Percentiles rank a stretch among this genome's conserved stretches.
phyloP scores from a whole-genome alignment of 1,140 invertebrate genomes.

The Ruditapes philippinarum region DNA sequence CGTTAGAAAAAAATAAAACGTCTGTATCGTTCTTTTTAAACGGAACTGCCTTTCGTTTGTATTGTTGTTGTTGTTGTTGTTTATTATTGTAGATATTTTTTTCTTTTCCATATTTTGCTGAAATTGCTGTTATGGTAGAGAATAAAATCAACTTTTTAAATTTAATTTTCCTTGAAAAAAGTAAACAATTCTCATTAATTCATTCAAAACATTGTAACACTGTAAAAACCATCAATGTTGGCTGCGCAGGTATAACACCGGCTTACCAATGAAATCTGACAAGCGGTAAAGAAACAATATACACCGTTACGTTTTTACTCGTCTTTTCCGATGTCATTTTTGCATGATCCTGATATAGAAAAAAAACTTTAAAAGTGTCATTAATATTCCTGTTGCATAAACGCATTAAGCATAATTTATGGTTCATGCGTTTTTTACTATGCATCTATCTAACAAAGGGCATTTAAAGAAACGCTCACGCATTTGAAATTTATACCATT shows the following conservation, averaged over 20 bases:
- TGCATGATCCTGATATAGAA: neutral
- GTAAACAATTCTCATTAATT: too few relatives aligned
- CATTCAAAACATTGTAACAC: too few relatives aligned
- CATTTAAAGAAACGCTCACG: conserved; percentile 21
- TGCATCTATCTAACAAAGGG: conserved; percentile 42
- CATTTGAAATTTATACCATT: neutral
- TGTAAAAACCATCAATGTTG: too few relatives aligned
- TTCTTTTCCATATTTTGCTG: too few relatives aligned
- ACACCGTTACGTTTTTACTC: neutral
- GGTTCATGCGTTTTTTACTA: neutral
- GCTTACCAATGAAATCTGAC: neutral
- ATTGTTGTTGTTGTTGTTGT: too few relatives aligned
- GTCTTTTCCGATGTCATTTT: neutral
- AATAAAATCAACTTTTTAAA: too few relatives aligned
- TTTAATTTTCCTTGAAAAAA: too few relatives aligned
- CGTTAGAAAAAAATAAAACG: too few relatives aligned
- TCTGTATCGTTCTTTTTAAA: too few relatives aligned
- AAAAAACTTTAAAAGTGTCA: conserved; percentile 21
- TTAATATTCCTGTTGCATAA: conserved; percentile 40
- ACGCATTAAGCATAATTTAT: conserved; percentile 42
- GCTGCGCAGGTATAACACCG: neutral
- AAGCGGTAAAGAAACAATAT: neutral
- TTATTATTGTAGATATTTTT: too few relatives aligned
- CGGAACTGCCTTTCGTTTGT: too few relatives aligned
- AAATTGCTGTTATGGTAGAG: too few relatives aligned